Conservation (phyloP, 2,888 invertebrate genomes). For the Prostheceraeus crozeri region DNA sequence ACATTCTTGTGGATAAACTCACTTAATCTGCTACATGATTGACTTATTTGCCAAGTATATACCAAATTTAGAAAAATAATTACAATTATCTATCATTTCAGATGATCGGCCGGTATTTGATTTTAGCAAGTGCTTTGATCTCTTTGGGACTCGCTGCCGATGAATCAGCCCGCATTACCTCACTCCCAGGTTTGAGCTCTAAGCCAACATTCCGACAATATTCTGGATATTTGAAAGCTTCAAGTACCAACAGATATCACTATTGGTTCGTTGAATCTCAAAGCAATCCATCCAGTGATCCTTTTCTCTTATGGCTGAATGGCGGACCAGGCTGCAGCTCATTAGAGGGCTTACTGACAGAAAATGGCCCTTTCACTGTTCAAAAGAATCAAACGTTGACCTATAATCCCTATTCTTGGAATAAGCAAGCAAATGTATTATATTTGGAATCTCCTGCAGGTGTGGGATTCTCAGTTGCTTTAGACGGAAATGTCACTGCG, state of each 20-base stretch:
- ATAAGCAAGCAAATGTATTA: constrained; percentile 58
- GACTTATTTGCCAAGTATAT: too few species aligned
- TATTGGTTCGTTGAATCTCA: constrained; percentile 37
- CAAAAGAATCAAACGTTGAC: too few species aligned
- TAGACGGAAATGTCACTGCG: constrained; percentile 33
- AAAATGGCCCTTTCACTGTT: constrained; percentile 40
- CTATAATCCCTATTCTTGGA: constrained; percentile 49
- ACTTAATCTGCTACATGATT: too few species aligned
- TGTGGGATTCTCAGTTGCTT: constrained; percentile 60
- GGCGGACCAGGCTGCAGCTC: constrained; percentile 49
- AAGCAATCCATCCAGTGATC: constrained; percentile 5
- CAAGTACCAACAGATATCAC: constrained; percentile 30
- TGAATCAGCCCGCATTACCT: constrained; percentile 47
- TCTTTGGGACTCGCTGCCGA: too few species aligned
- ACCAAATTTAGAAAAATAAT: too few species aligned
- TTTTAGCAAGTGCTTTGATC: too few species aligned
- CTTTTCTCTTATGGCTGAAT: constrained; percentile 41
- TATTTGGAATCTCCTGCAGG: constrained; percentile 60
- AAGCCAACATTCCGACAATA: constrained; percentile 56
- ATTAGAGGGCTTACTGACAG: constrained; percentile 43
- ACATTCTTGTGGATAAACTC: too few species aligned
- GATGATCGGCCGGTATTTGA: too few species aligned
- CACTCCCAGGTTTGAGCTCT: constrained; percentile 54
- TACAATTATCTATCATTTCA: too few species aligned
- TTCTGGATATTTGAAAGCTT: constrained; percentile 57